phyloP scores from a whole-genome alignment of 2,888 invertebrate genomes.

The Latrodectus hesperus region DNA sequence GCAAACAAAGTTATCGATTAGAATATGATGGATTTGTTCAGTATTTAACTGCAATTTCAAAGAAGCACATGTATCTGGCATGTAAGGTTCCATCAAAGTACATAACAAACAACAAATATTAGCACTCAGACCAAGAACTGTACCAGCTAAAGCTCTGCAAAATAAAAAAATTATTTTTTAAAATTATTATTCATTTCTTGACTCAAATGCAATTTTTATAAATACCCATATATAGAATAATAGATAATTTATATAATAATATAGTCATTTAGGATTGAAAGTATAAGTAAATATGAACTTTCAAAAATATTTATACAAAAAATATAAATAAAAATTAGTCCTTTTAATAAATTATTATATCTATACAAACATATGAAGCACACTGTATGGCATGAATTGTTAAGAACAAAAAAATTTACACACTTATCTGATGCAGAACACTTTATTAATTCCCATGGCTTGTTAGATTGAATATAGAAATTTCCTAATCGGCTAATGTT shows the following conservation, averaged over 20 bases:
- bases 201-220: no score
- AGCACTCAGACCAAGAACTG: constrained; percentile 88
- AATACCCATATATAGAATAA: no score
- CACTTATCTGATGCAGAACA: constrained; percentile 77
- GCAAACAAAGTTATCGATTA: constrained; percentile 75
- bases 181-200: background rate
- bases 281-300: no score
- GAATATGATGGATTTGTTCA: constrained; percentile 77
- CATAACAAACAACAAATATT: constrained; percentile 88
- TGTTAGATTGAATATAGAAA: constrained; percentile 94
- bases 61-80: constrained; percentile 86
- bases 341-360: no score
- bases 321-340: no score
- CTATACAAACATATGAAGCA: no score
- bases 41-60: constrained; percentile 85
- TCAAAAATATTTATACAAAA: no score
- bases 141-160: constrained; percentile 81
- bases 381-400: no score
- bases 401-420: constrained; percentile 25
- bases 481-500: constrained; percentile 93
- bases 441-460: constrained; percentile 96
- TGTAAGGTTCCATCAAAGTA: constrained; percentile 89
- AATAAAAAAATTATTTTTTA: background rate
- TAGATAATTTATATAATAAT: no score
- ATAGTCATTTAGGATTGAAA: no score